Percentiles rank a stretch among this genome's conserved stretches.
These are phyloP conservation scores for Aphaenogaster floridana DNA, from an alignment of 1,140 invertebrate species.

Conservation along the genomic window DNA sequence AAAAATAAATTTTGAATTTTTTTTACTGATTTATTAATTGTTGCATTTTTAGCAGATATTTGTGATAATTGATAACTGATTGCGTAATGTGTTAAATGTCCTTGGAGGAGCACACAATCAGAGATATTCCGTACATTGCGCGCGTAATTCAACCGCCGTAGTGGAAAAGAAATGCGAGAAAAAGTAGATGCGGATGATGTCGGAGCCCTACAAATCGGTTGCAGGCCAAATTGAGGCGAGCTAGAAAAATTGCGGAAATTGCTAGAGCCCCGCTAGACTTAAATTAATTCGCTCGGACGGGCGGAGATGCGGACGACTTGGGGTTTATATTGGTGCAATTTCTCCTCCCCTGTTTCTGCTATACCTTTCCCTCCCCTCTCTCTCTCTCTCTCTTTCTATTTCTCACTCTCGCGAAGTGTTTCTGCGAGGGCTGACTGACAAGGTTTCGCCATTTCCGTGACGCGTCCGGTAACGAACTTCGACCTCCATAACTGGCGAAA, in stretches of 20 bases:
- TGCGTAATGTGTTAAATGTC: neutral
- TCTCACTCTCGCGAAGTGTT: slow-evolving; percentile 63
- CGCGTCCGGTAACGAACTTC: slow-evolving; percentile 77
- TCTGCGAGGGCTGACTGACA: slow-evolving; percentile 74
- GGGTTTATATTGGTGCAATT: slow-evolving; percentile 75
- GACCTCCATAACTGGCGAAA: slow-evolving; percentile 75
- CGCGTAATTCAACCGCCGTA: slow-evolving; percentile 11
- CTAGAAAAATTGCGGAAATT: slow-evolving; percentile 83
- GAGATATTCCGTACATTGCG: neutral
- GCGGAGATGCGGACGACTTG: slow-evolving; percentile 66
- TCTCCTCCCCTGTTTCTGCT: slow-evolving; percentile 13
- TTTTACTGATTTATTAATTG: too few relatives aligned
- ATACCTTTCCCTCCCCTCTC: neutral
- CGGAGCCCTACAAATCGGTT: slow-evolving; percentile 56
- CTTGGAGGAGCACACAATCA: neutral
- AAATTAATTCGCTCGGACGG: slow-evolving; percentile 82
- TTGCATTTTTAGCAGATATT: too few relatives aligned
- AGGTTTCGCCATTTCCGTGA: slow-evolving; percentile 78
- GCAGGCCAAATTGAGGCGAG: slow-evolving; percentile 69
- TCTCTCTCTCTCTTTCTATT: neutral
- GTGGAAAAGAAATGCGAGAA: slow-evolving; percentile 20
- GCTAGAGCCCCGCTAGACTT: slow-evolving; percentile 78
- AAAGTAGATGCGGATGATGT: slow-evolving; percentile 47
- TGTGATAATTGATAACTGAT: neutral
- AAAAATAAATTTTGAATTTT: too few relatives aligned